Base-by-base conservation (phyloP, 2,888 invertebrate species). In the Conistra vaccinii region DNA sequence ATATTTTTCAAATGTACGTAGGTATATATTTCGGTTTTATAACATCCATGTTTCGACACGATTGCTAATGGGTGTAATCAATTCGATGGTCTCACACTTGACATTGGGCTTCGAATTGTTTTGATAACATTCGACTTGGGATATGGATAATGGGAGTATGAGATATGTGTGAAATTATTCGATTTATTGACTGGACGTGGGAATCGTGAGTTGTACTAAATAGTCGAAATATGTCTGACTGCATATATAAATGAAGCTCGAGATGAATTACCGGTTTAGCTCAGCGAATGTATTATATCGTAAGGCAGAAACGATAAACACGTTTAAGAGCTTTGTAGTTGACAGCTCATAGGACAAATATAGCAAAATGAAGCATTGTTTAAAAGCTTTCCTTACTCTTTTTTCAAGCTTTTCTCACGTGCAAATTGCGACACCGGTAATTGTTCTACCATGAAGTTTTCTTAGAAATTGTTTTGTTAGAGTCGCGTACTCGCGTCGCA, bases 11-110 rank as follows among this genome's bases (percentile, higher is more conserved):
- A 92, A 89, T 88, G 91, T 92, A 92, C 89, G 89, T 90, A 92
- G 89, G 89, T 90, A 90, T 93, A 91, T 91, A 91, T 93, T 94
- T 93, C 84, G 92, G 91, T 91, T 94, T 93, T 93, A 92, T 92
- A 93, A 92, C 93, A 91, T 90, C 90, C 90, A 91, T 94, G 94
- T 95, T 94, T 93, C 93, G 91, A 95, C 95, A 94, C 92, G 91
- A 89, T 85, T 89, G 91, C 90, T 96, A 96, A 96, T 96, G 95
- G 93, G 90, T 85, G 90, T 92, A 94, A 96, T 96, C 95, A 95
- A 96, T 96, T 95, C 90, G 90, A 89, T 89, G 81, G 88, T 89
- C 90, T 87, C 89, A 87, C 87, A 87, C 88, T 90, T 86, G 89
- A 90, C 88, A 85, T 84, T 81, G 80, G 83, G 80, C 78, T 78